Evolutionary conservation across 2,888 invertebrate genomes (phyloP).

Genomic region (Perithous albicinctus): DNA sequence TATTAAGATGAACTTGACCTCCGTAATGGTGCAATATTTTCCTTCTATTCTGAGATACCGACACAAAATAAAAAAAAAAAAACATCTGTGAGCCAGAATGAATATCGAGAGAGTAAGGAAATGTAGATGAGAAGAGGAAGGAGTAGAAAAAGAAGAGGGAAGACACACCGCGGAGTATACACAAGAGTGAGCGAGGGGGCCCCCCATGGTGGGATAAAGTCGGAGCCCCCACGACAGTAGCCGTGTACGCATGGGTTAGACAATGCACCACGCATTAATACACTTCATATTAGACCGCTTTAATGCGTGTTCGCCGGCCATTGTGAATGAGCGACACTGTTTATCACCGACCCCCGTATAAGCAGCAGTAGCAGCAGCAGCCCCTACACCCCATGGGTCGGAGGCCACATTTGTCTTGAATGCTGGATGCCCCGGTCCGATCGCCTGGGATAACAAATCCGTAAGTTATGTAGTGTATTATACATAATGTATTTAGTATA

Average conservation of each 20-base stretch:
- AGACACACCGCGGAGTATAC: slow-evolving; percentile 43
- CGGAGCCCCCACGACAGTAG: slow-evolving; percentile 83
- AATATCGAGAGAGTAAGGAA: slow-evolving; percentile 13
- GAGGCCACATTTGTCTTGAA: slow-evolving; percentile 81
- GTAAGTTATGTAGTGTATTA: slow-evolving; percentile 40
- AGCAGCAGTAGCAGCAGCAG: slow-evolving; percentile 42
- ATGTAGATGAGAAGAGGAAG: slow-evolving; percentile 27
- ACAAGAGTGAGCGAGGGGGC: slow-evolving; percentile 75
- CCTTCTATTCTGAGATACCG: not conserved
- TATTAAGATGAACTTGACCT: not conserved
- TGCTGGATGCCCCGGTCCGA: slow-evolving; percentile 72
- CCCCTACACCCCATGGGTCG: slow-evolving; percentile 76
- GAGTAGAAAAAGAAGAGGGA: not conserved
- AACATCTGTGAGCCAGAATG: not conserved
- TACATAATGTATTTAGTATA: slow-evolving; percentile 13
- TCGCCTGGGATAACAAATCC: slow-evolving; percentile 80
- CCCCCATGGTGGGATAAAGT: slow-evolving; percentile 83
- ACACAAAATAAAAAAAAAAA: not conserved
- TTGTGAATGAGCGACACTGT: slow-evolving; percentile 85
- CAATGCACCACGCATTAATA: slow-evolving; percentile 84
- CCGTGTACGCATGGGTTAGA: slow-evolving; percentile 83
- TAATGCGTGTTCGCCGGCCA: slow-evolving; percentile 84
- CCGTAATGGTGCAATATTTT: not conserved
- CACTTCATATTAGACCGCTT: slow-evolving; percentile 85
- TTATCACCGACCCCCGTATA: slow-evolving; percentile 84